Evolutionary conservation across 2,797 vertebrate species (phyloP), one percentile per base, ranked within the genome.

Genomic region (Chelon labrosus): DNA sequence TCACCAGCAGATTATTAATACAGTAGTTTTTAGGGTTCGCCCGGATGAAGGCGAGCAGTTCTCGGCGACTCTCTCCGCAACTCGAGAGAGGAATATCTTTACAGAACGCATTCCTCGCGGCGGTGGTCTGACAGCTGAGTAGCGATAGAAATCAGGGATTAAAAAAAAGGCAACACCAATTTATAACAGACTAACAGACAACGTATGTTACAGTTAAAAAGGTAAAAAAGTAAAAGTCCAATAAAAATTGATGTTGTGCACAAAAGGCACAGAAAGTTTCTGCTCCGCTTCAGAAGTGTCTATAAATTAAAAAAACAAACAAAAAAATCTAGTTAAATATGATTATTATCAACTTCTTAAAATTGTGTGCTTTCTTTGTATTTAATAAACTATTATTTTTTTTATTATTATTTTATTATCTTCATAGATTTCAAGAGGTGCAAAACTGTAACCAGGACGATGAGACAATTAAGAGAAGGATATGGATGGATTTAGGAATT

Each of bases 211-310:
- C 75, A 85, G 81, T 85, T 83, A 71, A 78, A 85, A 85, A 93
- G 91, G 76, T 86, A 87, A 73, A 89, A 86, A 92, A 92, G 80
- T 74, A 88, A 90, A 91, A 89, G 81, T 89, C 69, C 64, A 85
- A 90, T 88, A 92, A 88, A 92, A 92, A 93, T 25, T 47, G 46
- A 91, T 86, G 72, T 70, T 81, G 95, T 96, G 95, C 95, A 94
- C 96, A 95, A 95, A 97, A 97, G 96, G 96, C 96, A 97, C 96
- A 96, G 85, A 94, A 93, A 91, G 92, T 83, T 90, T 73, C 65
- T 71, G 79, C 80, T 82, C 37, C 74, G 85, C 77, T 75, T 72
- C 72, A 85, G 76, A 85, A 25, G 92, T 90, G 91, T 93, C 86
- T 94, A 95, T 95, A 95, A 96, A 95, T 96, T 55, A 87, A 81